Base-by-base conservation (phyloP, 2,113 vertebrate genomes). In the Otolemur garnettii region DNA sequence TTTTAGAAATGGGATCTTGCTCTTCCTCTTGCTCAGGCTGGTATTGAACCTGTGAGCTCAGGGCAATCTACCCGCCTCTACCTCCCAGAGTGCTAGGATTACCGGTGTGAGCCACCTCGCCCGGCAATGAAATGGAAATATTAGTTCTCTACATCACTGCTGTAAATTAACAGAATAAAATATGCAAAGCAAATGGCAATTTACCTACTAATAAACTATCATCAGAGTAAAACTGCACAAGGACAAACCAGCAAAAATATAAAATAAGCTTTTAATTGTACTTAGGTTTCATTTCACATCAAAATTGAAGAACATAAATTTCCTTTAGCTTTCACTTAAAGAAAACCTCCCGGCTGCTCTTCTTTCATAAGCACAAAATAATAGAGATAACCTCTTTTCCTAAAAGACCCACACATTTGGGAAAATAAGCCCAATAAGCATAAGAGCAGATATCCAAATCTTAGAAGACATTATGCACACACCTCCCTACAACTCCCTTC, bases 241-340 rank as follows among this genome's bases (percentile, higher is more conserved):
- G 57, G 14, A 93, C 60, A 90, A 86, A 95, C 5, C 19, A 66
- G 35, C 50, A 79, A 24, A 18, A 83, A 90, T 28, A 90, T 5
- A 88, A 87, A 88, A 6, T 19, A 72, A 74, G 53, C n/a, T 83
- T 79, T 53, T 86, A 45, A 71, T 5, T 78, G 8, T 89, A 82
- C 55, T 87, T 53, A 38, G 62, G 35, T 30, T 79, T 42, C 66
- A 30, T 45, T 90, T 90, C 64, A 57, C 18, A 93, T 5, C 59
- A 38, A 91, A 88, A 88, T 21, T 83, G 14, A 78, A 72, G n/a
- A 72, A 90, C 11, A 42, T 42, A 66, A 77, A 82, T 11, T 86
- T 79, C 38, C 89, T 42, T 26, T 68, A 45, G 53, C 33, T 87
- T 18, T 90, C 42, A 84, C 26, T 89, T 96, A 59, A 66, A 92